These are phyloP conservation scores for Cheilosia scutellata DNA, from an alignment of 2,888 invertebrate genomes.

Conservation along the genomic window DNA sequence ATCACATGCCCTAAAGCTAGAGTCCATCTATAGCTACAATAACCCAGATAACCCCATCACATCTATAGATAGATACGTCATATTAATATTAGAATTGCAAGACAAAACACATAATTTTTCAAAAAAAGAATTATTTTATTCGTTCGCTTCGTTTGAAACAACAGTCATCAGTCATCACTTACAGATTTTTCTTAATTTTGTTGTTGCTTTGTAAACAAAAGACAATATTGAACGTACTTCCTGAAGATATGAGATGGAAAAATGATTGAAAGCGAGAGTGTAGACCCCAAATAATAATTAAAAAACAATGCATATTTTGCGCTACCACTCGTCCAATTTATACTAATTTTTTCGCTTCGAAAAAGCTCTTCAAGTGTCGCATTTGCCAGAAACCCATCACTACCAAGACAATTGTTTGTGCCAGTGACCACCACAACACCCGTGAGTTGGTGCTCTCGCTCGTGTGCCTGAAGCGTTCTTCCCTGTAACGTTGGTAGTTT, in stretches of 20 bases:
- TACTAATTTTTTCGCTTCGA: conserved; percentile 99
- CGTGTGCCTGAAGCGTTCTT: conserved; percentile 98
- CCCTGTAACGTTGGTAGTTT: conserved; percentile 98
- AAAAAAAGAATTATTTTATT: conserved; percentile 58
- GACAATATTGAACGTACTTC: conserved; percentile 11
- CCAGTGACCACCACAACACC: conserved; percentile 98
- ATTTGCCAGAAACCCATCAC: conserved; percentile 99
- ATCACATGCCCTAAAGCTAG: conserved; percentile 1
- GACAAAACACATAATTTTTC: conserved; percentile 2
- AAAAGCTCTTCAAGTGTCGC: conserved; percentile 99
- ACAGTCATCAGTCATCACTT: conserved; percentile 10
- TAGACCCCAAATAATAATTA: conserved; percentile 22
- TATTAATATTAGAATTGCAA: not conserved
- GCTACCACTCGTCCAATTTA: conserved; percentile 83
- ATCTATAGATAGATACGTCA: not conserved
- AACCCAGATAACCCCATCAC: conserved; percentile 28
- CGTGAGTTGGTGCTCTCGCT: conserved; percentile 98
- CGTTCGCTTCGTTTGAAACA: conserved; percentile 49
- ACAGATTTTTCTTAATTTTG: conserved; percentile 15
- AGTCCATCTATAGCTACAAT: not conserved
- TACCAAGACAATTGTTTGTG: conserved; percentile 95
- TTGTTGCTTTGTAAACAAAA: conserved; percentile 8
- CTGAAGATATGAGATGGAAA: conserved; percentile 15
- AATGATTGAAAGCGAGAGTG: conserved; percentile 20
- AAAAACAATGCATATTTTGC: conserved; percentile 18